Evolutionary conservation across 2,797 vertebrate species (phyloP).

Genomic region (Chromis chromis): DNA sequence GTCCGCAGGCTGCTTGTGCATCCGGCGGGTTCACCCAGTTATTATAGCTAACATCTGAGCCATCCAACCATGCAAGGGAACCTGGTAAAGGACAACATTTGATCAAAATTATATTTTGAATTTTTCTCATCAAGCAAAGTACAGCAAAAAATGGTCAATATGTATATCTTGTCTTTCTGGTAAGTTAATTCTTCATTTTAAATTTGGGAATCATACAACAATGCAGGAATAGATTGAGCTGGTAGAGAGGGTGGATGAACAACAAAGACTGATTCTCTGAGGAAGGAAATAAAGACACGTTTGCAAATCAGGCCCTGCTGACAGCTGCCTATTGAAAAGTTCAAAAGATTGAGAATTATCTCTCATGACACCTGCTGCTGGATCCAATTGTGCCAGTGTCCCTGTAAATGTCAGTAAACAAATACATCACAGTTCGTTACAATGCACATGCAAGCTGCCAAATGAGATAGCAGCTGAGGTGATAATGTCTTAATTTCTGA

Average conservation of each 20-base stretch:
- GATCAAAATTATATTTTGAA: background rate
- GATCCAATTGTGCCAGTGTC: conserved; percentile 22
- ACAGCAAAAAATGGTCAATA: background rate
- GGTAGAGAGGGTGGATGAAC: conserved; percentile 21
- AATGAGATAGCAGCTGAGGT: conserved; percentile 41
- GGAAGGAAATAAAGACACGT: conserved; percentile 46
- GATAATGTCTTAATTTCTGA: background rate
- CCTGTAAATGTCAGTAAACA: conserved; percentile 32
- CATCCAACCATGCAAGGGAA: conserved; percentile 90
- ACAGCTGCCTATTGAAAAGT: conserved; percentile 38
- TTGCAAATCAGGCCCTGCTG: conserved; percentile 64
- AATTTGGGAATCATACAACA: conserved; percentile 46
- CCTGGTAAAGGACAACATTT: conserved; percentile 72
- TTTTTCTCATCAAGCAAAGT: conserved; percentile 7
- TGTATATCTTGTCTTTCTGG: background rate
- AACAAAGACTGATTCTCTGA: conserved; percentile 48
- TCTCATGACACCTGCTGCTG: conserved; percentile 50
- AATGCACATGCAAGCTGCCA: conserved; percentile 37
- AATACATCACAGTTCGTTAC: conserved; percentile 34
- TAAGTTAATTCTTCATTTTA: conserved; percentile 5
- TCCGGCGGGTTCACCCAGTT: conserved; percentile 85
- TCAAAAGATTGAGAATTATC: conserved; percentile 42
- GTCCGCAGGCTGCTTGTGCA: conserved; percentile 80
- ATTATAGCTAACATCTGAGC: conserved; percentile 88
- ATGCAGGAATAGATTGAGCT: conserved; percentile 26